phyloP scores from a whole-genome alignment of 2,797 vertebrate species.

The Numenius phaeopus region DNA sequence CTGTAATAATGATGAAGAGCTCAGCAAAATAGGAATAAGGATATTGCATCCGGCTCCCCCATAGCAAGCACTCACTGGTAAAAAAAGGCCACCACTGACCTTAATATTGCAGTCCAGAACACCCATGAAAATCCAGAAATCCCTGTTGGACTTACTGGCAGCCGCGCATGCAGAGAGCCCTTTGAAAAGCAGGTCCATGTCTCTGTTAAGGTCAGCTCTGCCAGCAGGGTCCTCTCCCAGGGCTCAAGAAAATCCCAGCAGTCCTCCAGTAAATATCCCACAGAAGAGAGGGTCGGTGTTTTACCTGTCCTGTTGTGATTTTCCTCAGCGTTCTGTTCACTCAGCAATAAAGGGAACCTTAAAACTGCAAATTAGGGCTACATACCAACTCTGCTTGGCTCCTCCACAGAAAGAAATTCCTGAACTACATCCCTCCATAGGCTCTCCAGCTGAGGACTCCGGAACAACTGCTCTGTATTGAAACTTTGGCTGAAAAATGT shows the following conservation, averaged over 20 bases:
- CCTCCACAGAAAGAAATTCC: not conserved
- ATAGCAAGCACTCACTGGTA: not conserved
- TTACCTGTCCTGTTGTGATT: not conserved
- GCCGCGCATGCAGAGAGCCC: not conserved
- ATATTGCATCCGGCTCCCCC: not conserved
- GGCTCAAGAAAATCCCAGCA: not conserved
- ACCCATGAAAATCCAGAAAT: not conserved
- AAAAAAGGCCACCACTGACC: not conserved
- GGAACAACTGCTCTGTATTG: not conserved
- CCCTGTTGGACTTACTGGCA: not conserved
- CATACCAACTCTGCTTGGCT: not conserved
- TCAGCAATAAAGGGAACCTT: not conserved
- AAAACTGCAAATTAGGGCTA: not conserved
- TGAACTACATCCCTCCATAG: not conserved
- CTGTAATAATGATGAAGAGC: not conserved
- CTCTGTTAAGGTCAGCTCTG: not conserved
- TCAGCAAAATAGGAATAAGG: not conserved
- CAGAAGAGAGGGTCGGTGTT: rapidly evolving
- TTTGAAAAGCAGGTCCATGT: not conserved
- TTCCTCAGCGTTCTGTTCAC: not conserved
- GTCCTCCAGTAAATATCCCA: not conserved
- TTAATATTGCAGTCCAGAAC: not conserved
- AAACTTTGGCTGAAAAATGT: not conserved
- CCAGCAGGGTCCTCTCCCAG: not conserved
- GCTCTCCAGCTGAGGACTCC: not conserved